Conservation (phyloP, 2,797 vertebrate species). For the Myotis pilosus region DNA sequence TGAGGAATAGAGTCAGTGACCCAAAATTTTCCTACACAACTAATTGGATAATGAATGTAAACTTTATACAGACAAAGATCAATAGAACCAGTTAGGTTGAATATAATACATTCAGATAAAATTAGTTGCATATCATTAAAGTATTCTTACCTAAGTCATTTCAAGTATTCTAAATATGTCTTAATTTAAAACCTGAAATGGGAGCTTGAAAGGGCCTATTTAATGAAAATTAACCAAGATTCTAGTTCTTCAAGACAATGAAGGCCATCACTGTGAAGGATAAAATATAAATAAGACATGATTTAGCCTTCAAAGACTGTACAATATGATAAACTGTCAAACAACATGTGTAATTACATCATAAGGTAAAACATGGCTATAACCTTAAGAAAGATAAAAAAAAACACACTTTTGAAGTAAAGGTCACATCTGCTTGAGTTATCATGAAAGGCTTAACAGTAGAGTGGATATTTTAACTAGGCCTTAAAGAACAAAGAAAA, state of each 20-base stretch:
- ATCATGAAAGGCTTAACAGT: neutral
- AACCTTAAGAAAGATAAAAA: neutral
- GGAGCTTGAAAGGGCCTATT: neutral
- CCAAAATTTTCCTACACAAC: neutral
- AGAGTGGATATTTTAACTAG: slow-evolving; percentile 6
- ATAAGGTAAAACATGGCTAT: neutral
- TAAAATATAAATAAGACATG: neutral
- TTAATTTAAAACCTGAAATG: neutral
- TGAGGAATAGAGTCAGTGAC: neutral
- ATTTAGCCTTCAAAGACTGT: neutral
- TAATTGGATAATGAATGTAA: neutral
- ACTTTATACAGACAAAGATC: neutral
- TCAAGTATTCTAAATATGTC: neutral
- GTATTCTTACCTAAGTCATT: neutral
- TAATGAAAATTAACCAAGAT: slow-evolving; percentile 30
- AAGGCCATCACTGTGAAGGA: neutral
- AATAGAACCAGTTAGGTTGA: neutral
- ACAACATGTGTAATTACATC: slow-evolving; percentile 10
- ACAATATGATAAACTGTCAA: neutral
- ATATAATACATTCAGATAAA: neutral
- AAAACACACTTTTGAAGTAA: slow-evolving; percentile 13
- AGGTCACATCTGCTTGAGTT: neutral
- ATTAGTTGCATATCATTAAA: neutral
- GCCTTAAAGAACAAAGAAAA: neutral
- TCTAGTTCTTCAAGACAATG: neutral